Percentiles rank a stretch among this genome's conserved stretches.
Conservation (phyloP, 2,797 vertebrate genomes). For the Pelochelys cantorii region DNA sequence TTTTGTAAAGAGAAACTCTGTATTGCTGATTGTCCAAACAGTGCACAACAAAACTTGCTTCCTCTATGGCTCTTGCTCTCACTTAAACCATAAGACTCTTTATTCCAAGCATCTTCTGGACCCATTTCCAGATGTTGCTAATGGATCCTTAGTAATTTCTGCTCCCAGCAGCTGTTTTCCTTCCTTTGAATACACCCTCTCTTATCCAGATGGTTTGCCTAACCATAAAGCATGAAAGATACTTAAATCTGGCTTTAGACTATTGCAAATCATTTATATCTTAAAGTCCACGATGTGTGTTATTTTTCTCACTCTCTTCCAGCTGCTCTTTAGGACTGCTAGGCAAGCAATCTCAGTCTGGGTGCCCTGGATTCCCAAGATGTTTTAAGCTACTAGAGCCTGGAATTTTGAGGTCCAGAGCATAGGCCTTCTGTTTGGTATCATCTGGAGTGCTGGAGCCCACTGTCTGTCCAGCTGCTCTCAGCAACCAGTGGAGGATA, state of each 20-base stretch:
- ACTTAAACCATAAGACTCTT: not conserved
- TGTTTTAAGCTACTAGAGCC: not conserved
- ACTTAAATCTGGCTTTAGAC: not conserved
- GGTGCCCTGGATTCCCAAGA: not conserved
- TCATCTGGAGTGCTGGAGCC: not conserved
- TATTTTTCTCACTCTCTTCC: not conserved
- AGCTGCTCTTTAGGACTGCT: not conserved
- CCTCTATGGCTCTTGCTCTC: not conserved
- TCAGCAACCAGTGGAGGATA: not conserved
- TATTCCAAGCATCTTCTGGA: not conserved
- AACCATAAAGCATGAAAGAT: not conserved
- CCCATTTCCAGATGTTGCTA: not conserved
- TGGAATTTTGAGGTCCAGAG: not conserved
- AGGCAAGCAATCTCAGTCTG: not conserved
- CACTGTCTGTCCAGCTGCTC: not conserved
- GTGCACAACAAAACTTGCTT: not conserved
- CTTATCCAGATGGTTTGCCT: not conserved
- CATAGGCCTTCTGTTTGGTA: not conserved
- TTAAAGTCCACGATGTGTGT: not conserved
- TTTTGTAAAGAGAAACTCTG: not conserved
- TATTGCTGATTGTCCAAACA: not conserved
- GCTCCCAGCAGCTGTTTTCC: conserved; percentile 9
- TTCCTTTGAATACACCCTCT: not conserved
- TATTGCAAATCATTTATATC: not conserved
- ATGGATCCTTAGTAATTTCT: not conserved